Conservation (phyloP, 2,797 vertebrate genomes). For the Poliocrania exsul region DNA sequence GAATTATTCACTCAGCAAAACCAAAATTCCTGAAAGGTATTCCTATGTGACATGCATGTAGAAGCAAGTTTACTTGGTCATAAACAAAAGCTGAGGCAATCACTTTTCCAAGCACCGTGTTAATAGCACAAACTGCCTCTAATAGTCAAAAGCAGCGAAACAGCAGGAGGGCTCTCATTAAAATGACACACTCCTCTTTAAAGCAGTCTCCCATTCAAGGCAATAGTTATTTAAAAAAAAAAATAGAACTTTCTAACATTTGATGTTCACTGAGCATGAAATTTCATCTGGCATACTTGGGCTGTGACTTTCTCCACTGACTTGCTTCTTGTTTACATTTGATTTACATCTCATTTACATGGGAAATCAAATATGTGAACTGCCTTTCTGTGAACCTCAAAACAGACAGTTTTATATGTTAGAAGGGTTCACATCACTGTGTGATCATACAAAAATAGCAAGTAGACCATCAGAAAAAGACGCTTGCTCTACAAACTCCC, state of each 20-base stretch:
- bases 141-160: constrained; percentile 42
- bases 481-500: neutral
- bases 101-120: neutral
- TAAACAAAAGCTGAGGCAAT: constrained; percentile 37
- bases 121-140: constrained; percentile 48
- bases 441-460: neutral
- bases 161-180: constrained; percentile 37
- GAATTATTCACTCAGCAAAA: neutral
- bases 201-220: neutral
- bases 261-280: neutral
- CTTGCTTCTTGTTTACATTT: constrained; percentile 6
- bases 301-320: neutral
- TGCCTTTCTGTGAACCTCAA: neutral
- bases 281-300: neutral
- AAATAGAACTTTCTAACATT: constrained; percentile 17
- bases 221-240: constrained; percentile 18
- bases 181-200: constrained; percentile 4
- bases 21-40: neutral
- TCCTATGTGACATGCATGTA: neutral
- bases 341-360: constrained; percentile 12
- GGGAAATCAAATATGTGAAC: constrained; percentile 11
- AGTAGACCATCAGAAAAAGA: neutral
- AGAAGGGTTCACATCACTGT: neutral
- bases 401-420: neutral
- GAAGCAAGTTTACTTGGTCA: neutral